Conservation (phyloP, 2,797 vertebrate species). For the Dipus sagitta region DNA sequence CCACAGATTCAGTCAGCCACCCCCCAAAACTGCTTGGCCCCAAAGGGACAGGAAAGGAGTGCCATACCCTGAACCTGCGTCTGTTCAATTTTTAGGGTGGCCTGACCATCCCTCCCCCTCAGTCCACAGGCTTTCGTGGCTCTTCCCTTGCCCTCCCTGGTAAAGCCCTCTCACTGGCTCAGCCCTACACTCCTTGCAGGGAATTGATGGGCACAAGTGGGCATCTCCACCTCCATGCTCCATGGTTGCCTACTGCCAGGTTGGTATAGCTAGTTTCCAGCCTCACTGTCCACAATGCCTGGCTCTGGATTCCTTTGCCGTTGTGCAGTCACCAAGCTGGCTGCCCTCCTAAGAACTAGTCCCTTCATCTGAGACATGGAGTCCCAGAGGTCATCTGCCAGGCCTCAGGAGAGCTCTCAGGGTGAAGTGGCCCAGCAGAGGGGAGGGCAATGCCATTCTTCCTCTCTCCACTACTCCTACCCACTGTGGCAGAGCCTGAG, state of each 20-base stretch:
- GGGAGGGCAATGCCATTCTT: not conserved
- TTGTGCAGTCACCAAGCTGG: not conserved
- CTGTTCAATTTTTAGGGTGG: not conserved
- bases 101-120: not conserved
- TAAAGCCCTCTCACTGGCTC: not conserved
- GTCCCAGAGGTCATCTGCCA: not conserved
- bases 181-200: not conserved
- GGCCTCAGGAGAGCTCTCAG: not conserved
- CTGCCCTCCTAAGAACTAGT: not conserved
- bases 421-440: not conserved
- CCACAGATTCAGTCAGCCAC: not conserved
- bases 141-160: not conserved
- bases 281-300: rapidly evolving
- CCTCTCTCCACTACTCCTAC: not conserved
- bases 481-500: not conserved
- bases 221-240: not conserved
- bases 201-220: rapidly evolving
- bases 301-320: not conserved
- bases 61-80: not conserved
- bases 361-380: not conserved
- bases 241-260: rapidly evolving
- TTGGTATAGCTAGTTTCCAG: not conserved
- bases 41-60: not conserved
- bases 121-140: not conserved
- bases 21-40: not conserved